phyloP scores from a whole-genome alignment of 2,888 invertebrate genomes.

The Phyllotreta striolata region DNA sequence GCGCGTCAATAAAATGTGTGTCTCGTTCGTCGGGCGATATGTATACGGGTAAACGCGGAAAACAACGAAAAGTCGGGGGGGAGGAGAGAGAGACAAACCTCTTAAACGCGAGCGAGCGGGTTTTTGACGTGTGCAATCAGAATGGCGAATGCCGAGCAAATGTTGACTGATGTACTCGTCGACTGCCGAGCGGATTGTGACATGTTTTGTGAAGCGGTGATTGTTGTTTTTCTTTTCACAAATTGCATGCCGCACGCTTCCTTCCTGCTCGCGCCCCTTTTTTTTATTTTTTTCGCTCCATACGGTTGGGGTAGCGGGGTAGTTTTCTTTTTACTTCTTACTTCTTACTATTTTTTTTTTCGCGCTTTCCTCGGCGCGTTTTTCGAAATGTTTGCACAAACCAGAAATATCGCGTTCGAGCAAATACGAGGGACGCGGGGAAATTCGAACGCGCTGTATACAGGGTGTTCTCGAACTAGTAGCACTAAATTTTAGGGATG shows the following conservation, averaged over 20 bases:
- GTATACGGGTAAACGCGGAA: slow-evolving; percentile 35
- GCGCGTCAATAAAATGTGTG: no score
- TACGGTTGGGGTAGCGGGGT: no score
- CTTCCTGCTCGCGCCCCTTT: slow-evolving; percentile 34
- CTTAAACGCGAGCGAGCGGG: slow-evolving; percentile 10
- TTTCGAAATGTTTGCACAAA: no score
- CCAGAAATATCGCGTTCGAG: no score
- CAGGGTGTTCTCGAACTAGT: no score
- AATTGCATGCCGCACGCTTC: slow-evolving; percentile 55
- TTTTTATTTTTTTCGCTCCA: neutral
- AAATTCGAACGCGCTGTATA: no score
- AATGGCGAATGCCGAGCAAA: slow-evolving; percentile 49
- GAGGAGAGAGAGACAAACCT: slow-evolving; percentile 26
- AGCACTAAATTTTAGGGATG: no score
- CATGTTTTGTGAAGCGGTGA: slow-evolving; percentile 53
- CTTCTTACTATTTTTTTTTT: no score
- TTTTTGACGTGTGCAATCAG: slow-evolving; percentile 35
- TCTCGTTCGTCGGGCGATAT: neutral
- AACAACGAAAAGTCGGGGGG: slow-evolving; percentile 28
- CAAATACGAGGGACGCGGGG: no score
- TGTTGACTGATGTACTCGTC: slow-evolving; percentile 62
- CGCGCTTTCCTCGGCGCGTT: no score
- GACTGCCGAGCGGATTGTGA: slow-evolving; percentile 54
- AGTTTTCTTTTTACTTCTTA: no score
- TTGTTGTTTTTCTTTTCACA: slow-evolving; percentile 54